Evolutionary conservation across 2,113 vertebrate genomes (phyloP), one percentile per base, ranked within the genome.

Genomic region (Laterallus jamaicensis): DNA sequence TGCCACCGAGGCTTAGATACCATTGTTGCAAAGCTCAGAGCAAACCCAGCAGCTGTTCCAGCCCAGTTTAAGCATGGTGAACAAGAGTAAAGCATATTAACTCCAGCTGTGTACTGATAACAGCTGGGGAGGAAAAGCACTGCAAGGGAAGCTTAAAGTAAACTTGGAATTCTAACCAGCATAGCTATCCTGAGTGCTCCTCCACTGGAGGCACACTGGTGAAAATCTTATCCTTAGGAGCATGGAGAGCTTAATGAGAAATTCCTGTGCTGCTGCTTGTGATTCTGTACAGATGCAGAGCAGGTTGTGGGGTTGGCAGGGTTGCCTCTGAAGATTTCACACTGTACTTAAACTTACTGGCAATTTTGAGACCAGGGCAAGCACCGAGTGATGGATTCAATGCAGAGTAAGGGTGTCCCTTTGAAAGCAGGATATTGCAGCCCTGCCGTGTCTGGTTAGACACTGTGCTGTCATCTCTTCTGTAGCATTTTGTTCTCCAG

Each of bases 31-130:
- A 81, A 90, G 82, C 80, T 86, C 64, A 89, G 83, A 92, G 90
- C 88, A 94, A 95, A 96, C 0, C 50, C 79, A 91, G 88, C 93
- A 96, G 92, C 92, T 95, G 86, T 94, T 94, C 87, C 86, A 93
- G 83, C 76, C 96, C 62, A 91, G 74, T 92, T 92, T 69, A 94
- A 95, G 95, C 80, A 89, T 21, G 49, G 77, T 73, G 92, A 96
- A 79, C 73, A 88, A 82, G 90, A 92, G 58, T 54, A 76, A 84
- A 91, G 40, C 62, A 79, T 92, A 96, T 96, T 90, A 92, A 79
- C 83, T 94, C 88, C 96, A 97, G 93, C 95, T 96, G 93, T 82
- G 60, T 68, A 29, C 80, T 63, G 93, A 88, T 94, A 94, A 84
- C 76, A 94, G 86, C 82, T 89, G 88, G 86, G 83, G 78, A 88